Conservation (phyloP, 2,113 vertebrate genomes). For the Peromyscus californicus region DNA sequence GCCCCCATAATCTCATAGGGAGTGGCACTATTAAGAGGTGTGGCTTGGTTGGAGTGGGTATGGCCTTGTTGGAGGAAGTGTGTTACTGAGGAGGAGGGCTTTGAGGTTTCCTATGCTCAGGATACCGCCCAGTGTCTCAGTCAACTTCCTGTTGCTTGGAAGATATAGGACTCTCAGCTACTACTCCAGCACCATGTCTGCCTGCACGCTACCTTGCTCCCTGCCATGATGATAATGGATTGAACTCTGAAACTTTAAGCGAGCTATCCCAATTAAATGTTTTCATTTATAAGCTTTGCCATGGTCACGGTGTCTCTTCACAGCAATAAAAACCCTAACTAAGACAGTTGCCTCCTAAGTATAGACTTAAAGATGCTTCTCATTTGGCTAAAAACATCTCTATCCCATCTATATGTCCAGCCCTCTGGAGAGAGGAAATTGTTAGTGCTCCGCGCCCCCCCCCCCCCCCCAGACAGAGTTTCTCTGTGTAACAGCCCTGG, state of each 20-base stretch:
- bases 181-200: background rate
- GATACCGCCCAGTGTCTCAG: background rate
- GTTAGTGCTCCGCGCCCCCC: too few species aligned
- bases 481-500: too few species aligned
- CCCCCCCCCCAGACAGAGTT: too few species aligned
- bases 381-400: background rate
- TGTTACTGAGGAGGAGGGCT: background rate
- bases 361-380: background rate
- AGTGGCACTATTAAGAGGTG: background rate
- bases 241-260: background rate
- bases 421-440: background rate
- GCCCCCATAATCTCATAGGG: background rate
- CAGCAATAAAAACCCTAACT: background rate
- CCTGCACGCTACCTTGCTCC: background rate
- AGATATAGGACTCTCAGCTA: background rate
- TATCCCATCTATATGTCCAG: background rate
- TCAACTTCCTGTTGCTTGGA: background rate
- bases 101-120: background rate
- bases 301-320: background rate
- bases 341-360: background rate
- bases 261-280: background rate
- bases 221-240: background rate
- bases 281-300: background rate
- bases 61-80: background rate
- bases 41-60: background rate